Evolutionary conservation across 1,140 invertebrate species (phyloP).

Genomic region (Mamestra configurata): DNA sequence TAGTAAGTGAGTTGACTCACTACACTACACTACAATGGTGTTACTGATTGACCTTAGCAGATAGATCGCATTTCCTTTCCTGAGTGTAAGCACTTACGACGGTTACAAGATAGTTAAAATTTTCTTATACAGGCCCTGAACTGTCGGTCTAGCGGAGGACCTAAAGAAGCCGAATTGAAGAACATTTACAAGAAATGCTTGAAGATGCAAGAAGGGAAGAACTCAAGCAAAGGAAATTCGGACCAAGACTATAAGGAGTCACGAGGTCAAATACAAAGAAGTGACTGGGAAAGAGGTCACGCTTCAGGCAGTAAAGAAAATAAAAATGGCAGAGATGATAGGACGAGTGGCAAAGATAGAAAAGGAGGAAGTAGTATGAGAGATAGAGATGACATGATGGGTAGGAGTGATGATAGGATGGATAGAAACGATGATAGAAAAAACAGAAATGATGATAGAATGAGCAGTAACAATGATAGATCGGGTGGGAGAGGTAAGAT

Average conservation of each 20-base stretch:
- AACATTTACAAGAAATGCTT: slow-evolving; percentile 75
- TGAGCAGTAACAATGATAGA: slow-evolving; percentile 54
- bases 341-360: slow-evolving; percentile 45
- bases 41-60: no score
- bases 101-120: neutral
- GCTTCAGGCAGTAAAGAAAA: slow-evolving; percentile 54
- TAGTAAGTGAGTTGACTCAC: no score
- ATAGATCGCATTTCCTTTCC: no score
- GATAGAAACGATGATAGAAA: slow-evolving; percentile 54
- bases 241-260: slow-evolving; percentile 69
- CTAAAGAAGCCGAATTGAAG: slow-evolving; percentile 82
- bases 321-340: slow-evolving; percentile 58
- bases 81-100: neutral
- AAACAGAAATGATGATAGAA: slow-evolving; percentile 55
- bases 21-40: no score
- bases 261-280: slow-evolving; percentile 59
- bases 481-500: slow-evolving; percentile 59
- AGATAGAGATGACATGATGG: slow-evolving; percentile 39
- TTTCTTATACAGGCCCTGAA: slow-evolving; percentile 73
- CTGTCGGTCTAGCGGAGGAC: slow-evolving; percentile 85
- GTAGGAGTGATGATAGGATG: slow-evolving; percentile 51
- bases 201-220: slow-evolving; percentile 69
- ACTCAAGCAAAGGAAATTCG: slow-evolving; percentile 58
- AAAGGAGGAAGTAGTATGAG: slow-evolving; percentile 26
- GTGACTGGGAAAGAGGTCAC: slow-evolving; percentile 62